phyloP scores from a whole-genome alignment of 2,797 vertebrate species.

The Hippocampus kuda region DNA sequence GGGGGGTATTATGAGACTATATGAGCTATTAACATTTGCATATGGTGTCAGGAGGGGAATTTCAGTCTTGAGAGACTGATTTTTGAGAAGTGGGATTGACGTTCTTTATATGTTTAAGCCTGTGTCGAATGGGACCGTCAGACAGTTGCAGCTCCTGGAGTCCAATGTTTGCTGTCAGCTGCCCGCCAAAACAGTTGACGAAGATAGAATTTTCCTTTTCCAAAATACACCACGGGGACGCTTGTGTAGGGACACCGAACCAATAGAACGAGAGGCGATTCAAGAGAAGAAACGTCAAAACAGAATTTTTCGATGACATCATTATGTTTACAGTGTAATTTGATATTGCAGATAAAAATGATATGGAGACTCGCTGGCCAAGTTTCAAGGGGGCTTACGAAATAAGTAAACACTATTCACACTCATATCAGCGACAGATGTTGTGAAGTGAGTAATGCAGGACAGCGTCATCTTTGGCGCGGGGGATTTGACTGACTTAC shows the following conservation, averaged over 20 bases:
- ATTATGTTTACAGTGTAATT: not conserved
- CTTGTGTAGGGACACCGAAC: constrained; percentile 3
- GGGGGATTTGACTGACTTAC: too few species aligned
- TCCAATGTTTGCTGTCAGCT: not conserved
- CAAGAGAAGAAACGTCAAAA: constrained; percentile 5
- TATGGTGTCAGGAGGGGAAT: not conserved
- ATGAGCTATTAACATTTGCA: not conserved
- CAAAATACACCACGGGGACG: not conserved
- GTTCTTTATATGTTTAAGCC: not conserved
- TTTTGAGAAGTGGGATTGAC: not conserved
- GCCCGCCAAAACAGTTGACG: not conserved
- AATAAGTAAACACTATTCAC: not conserved
- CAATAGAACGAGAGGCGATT: not conserved
- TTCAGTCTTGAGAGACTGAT: not conserved
- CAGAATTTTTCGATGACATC: not conserved
- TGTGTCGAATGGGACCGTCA: not conserved
- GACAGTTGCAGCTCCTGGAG: not conserved
- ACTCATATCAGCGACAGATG: constrained; percentile 7
- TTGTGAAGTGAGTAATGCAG: constrained; percentile 10
- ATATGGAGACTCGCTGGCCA: too few species aligned
- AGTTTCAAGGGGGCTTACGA: not conserved
- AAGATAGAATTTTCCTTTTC: not conserved
- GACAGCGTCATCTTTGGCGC: too few species aligned
- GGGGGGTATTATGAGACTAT: too few species aligned
- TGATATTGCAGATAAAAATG: too few species aligned